Percentiles rank a stretch among this genome's conserved stretches.
These are phyloP conservation scores for Peromyscus attwateri DNA, from an alignment of 2,797 vertebrate genomes.

Conservation along the genomic window DNA sequence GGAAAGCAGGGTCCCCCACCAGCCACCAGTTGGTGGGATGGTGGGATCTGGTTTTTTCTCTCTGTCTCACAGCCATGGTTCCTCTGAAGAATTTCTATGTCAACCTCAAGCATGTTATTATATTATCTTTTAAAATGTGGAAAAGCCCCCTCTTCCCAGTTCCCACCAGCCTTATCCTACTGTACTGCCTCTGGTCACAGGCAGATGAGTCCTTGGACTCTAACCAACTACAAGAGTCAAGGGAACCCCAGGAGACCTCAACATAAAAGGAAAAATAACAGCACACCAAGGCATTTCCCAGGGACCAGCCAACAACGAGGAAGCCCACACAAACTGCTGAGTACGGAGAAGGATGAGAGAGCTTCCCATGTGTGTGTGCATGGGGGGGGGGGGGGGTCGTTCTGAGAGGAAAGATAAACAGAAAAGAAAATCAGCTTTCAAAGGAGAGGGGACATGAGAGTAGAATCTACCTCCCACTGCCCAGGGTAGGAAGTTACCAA, in stretches of 20 bases:
- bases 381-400: background rate
- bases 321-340: slow-evolving; percentile 41
- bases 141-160: slow-evolving; percentile 38
- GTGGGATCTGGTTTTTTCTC: background rate
- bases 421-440: background rate
- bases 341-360: background rate
- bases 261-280: slow-evolving; percentile 71
- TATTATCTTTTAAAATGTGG: slow-evolving; percentile 58
- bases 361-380: background rate
- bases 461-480: background rate
- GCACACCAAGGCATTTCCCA: background rate
- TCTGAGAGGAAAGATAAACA: slow-evolving; percentile 39
- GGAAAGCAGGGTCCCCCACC: background rate
- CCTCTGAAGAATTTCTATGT: slow-evolving; percentile 23
- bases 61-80: background rate
- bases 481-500: background rate
- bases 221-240: slow-evolving; percentile 27
- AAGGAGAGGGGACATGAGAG: background rate
- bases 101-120: background rate
- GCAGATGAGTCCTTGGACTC: slow-evolving; percentile 22
- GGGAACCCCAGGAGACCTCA: slow-evolving; percentile 6
- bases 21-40: background rate
- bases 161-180: slow-evolving; percentile 54
- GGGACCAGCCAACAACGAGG: background rate
- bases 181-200: slow-evolving; percentile 17